Base-by-base conservation (phyloP, 2,888 invertebrate species). In the Zygothrica quintamaculata region DNA sequence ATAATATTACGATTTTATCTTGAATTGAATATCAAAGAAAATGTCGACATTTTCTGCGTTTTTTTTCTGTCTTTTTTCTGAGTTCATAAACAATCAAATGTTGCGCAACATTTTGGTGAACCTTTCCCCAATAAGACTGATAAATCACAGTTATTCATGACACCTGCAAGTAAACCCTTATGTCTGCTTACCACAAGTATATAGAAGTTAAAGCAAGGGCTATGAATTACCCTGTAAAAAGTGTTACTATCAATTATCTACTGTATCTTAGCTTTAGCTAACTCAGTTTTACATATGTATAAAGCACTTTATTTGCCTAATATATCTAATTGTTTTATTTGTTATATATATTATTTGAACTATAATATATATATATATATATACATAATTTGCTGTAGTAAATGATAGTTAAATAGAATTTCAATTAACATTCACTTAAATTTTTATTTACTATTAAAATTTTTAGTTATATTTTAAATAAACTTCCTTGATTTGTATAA, bases 31-130 rank as follows among this genome's bases (percentile, higher is more conserved):
- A 22, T 22, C 18, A 22, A 2, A n/a, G n/a, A n/a, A 5, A 22
- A 34, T 36, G 29, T 47, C 26, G 31, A 33, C 50, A 44, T 50
- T n/a, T n/a, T n/a, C 40, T 40, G 37, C 29, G 58, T 61, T 53
- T 46, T 59, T 64, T 66, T 34, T 59, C n/a, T n/a, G 51, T 43
- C 66, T 55, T 84, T 84, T 79, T 82, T 74, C n/a, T n/a, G n/a
- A n/a, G n/a, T 76, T 34, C 50, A 46, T 25, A 62, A 40, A 56
- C 37, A 47, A 26, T 22, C 4, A 44, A 56, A 44, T 31, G 56
- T 80, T 80, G 77, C 65, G 72, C 60, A 74, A 77, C 29, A 39
- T 37, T 18, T 51, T 34, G 40, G 39, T 31, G 16, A 9, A n/a
- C 37, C 15, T n/a, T n/a, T n/a, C 39, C 25, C 29, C 7, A 16